Evolutionary conservation across 2,113 vertebrate species (phyloP), one percentile per base, ranked within the genome.

Genomic region (Coryphaenoides rupestris): DNA sequence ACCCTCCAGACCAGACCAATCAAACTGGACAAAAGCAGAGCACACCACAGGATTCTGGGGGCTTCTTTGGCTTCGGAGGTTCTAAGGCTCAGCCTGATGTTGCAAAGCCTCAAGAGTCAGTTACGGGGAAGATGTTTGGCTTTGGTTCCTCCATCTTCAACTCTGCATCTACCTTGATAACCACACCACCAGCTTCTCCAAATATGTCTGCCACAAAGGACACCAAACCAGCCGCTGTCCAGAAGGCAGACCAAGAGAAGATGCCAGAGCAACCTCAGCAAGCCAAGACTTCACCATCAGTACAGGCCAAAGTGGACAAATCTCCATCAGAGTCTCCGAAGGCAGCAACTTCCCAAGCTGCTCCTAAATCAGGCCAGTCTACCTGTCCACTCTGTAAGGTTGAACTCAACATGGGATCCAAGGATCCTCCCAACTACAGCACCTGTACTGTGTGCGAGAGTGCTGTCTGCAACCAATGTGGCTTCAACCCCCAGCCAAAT

Each of bases 391-490:
- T 98, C 45, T 98, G 96, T 84, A 95, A 95, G 86, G 90, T 85
- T 55, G 78, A 85, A 64, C 90, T 99, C 63, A 98, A 91, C 57
- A 23, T 88, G 69, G 92, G 80, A 68, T 90, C 92, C 60, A 82
- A 86, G 72, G 93, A 93, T 63, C 83, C 87, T 23, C 88, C 93
- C 19, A 98, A 98, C 87, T 98, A 92, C 74, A 95, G 85, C 64
- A 93, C 86, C 0, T 99, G 96, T 75, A 98, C 95, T 0, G 89
- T 94, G 78, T 99, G 96, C 90, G 95, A 95, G 84, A 88, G 81
- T 0, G 83, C 83, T 46, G 94, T 95, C 53, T 98, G 96, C 81
- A 95, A 92, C 57, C 91, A 93, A 49, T 99, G 96, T 95, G 96
- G 96, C 89, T 98, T 98, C 92, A 95, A 96, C 79, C 94, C 95